Conservation (phyloP, 2,113 vertebrate genomes). For the Ceyx melanurus region DNA sequence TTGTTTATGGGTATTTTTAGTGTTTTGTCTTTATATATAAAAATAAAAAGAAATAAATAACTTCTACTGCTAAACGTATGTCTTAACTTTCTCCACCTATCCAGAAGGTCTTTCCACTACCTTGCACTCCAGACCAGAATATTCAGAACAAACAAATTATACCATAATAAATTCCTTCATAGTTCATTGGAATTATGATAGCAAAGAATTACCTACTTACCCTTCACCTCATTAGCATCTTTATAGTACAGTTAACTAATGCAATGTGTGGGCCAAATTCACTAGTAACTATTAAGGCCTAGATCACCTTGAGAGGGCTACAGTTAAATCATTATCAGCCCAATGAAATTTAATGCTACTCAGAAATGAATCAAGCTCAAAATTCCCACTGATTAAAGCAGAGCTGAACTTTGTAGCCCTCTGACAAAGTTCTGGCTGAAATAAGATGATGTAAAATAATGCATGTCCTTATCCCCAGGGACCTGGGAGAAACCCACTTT, state of each 20-base stretch:
- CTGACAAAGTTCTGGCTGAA: constrained; percentile 19
- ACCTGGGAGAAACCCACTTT: not conserved
- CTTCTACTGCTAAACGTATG: not conserved
- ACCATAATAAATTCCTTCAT: not conserved
- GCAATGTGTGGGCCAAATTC: not conserved
- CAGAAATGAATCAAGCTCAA: constrained; percentile 21
- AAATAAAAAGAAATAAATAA: not conserved
- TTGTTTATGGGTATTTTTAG: not conserved
- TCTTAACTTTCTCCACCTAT: not conserved
- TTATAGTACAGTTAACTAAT: constrained; percentile 39
- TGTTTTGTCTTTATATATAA: not conserved
- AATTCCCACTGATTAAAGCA: constrained; percentile 19
- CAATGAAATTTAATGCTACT: constrained; percentile 10
- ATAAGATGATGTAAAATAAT: not conserved
- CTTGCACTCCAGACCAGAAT: not conserved
- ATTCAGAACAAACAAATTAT: not conserved
- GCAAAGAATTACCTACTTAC: not conserved
- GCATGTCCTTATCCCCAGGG: not conserved
- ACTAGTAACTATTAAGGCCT: constrained; percentile 32
- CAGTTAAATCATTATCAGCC: constrained; percentile 13
- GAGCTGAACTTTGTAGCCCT: not conserved
- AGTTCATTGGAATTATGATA: not conserved
- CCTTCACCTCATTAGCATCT: constrained; percentile 29
- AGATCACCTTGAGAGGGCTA: constrained; percentile 52
- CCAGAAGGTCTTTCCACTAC: not conserved